phyloP scores from a whole-genome alignment of 2,888 invertebrate species.

The Metalampra italica region DNA sequence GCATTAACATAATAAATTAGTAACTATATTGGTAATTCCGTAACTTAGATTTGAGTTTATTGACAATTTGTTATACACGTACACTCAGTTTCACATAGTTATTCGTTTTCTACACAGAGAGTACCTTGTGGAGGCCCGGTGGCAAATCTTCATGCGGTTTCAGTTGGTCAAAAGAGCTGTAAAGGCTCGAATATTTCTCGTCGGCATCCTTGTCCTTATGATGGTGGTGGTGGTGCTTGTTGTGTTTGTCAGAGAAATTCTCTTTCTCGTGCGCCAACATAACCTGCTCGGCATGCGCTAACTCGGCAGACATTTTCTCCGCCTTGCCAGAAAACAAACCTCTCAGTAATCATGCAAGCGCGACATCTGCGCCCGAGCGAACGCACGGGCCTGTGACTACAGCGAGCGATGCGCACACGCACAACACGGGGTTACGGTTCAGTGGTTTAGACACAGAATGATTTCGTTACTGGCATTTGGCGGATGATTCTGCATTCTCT shows the following conservation, averaged over 20 bases:
- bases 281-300: slow-evolving; percentile 75
- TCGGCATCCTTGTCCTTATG: slow-evolving; percentile 37
- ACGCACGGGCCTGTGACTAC: slow-evolving; percentile 44
- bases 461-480: slow-evolving; percentile 11
- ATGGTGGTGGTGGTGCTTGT: slow-evolving; percentile 43
- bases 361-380: slow-evolving; percentile 35
- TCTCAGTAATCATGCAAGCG: slow-evolving; percentile 49
- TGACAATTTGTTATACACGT: slow-evolving; percentile 1
- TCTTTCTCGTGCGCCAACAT: slow-evolving; percentile 73
- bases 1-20: no score
- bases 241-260: slow-evolving; percentile 56
- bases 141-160: slow-evolving; percentile 62
- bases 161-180: slow-evolving; percentile 65
- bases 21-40: neutral
- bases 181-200: slow-evolving; percentile 67
- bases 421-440: slow-evolving; percentile 44
- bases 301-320: slow-evolving; percentile 72
- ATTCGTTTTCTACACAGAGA: slow-evolving; percentile 34
- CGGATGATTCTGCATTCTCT: slow-evolving; percentile 16
- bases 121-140: slow-evolving; percentile 65
- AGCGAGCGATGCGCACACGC: slow-evolving; percentile 42
- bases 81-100: slow-evolving; percentile 2
- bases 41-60: neutral
- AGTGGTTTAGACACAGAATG: slow-evolving; percentile 41
- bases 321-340: slow-evolving; percentile 76